These are phyloP conservation scores for Petrocephalus microphthalmus DNA, from an alignment of 2,113 vertebrate genomes.

Conservation along the genomic window DNA sequence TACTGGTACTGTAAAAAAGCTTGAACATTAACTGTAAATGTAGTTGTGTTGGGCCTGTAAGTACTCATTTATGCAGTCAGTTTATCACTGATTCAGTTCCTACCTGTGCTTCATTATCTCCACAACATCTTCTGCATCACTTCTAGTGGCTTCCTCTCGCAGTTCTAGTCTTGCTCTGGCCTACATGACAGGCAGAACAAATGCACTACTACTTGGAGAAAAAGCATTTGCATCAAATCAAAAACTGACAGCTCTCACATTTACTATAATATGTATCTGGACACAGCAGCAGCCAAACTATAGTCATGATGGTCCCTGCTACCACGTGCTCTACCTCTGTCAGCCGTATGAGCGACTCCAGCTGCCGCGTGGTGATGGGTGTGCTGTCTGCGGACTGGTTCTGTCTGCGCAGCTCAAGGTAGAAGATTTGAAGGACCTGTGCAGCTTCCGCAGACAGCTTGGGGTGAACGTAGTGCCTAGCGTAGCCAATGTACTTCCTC, in stretches of 20 bases:
- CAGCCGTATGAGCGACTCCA: constrained; percentile 88
- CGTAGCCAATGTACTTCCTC: constrained; percentile 89
- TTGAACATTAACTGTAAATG: neutral
- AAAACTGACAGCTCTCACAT: neutral
- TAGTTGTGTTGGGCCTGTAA: neutral
- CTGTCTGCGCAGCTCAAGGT: constrained; percentile 84
- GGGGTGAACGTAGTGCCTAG: constrained; percentile 86
- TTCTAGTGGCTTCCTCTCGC: constrained; percentile 77
- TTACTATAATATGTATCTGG: neutral
- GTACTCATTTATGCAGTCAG: neutral
- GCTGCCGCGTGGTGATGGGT: constrained; percentile 92
- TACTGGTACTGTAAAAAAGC: neutral
- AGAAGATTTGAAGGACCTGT: constrained; percentile 82
- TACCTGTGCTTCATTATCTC: constrained; percentile 99
- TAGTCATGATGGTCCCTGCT: neutral
- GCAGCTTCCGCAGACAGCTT: constrained; percentile 76
- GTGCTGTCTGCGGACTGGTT: constrained; percentile 73
- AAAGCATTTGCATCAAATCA: neutral
- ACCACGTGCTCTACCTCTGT: constrained; percentile 69
- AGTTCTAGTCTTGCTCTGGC: constrained; percentile 88
- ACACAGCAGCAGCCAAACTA: neutral
- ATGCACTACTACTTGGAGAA: neutral
- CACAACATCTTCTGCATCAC: constrained; percentile 90
- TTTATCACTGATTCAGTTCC: neutral
- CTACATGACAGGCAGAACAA: constrained; percentile 52